Base-by-base conservation (phyloP, 2,888 invertebrate genomes). In the Lypha dubia region DNA sequence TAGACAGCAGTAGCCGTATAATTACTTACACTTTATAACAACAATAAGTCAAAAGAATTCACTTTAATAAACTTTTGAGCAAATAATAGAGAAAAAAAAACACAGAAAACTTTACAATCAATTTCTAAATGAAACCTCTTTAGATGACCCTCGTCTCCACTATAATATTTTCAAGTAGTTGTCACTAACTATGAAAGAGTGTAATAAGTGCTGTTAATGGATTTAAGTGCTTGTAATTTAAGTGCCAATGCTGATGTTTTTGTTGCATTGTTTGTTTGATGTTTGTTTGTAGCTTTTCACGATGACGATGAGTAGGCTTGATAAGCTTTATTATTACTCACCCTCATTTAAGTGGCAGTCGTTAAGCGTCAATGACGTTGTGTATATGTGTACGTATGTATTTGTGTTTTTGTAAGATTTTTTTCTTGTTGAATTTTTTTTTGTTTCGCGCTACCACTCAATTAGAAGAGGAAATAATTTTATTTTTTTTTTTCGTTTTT, bases 131-230 rank as follows among this genome's bases (percentile, higher is more conserved):
- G 15, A 15, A 15, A 17, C 20, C 32, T 74, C 11, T 74, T 41
- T 0, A 13, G 8, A 1, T 11, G 22, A n/a, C 44, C 58, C 63
- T 71, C 56, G 53, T 65, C 1, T 20, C 5, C n/a, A n/a, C n/a
- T n/a, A 51, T 62, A 13, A 17, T 44, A n/a, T 65, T 17, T 32
- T 62, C 6, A 51, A 44, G 49, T 53, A 56, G 58, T 53, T 49
- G 24, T 56, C 63, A 70, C 49, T 28, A 63, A 28, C 20, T 56
- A 15, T 20, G 56, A 56, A 56, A 63, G 41, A 38, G 44, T 15
- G 22, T 63, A 70, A 22, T 74, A 84, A 86, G 84, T 79, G 75
- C 60, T 82, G 68, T 79, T 82, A 86, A 86, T 86, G 82, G 70
- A 62, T 70, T 82, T 76, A 86, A 79, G 81, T 79, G 63, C 62